phyloP scores from a whole-genome alignment of 2,888 invertebrate genomes.

The Acronicta aceris region DNA sequence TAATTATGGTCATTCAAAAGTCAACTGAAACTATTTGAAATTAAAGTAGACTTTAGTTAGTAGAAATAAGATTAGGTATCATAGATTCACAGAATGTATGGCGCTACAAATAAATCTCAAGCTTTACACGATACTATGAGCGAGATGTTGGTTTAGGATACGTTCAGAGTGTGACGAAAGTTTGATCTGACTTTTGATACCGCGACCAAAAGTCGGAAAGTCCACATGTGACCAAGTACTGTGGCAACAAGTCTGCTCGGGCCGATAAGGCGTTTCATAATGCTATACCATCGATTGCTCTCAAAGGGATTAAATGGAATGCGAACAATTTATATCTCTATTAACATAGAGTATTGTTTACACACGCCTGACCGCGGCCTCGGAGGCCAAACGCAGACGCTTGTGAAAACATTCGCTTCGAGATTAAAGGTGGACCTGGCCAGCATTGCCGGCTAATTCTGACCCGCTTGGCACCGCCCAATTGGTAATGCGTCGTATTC shows the following conservation, averaged over 20 bases:
- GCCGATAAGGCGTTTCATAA: constrained; percentile 78
- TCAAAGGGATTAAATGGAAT: constrained; percentile 86
- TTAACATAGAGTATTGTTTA: constrained; percentile 87
- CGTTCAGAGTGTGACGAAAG: constrained; percentile 50
- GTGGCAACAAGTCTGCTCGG: constrained; percentile 65
- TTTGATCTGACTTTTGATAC: constrained; percentile 65
- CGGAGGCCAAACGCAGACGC: constrained; percentile 78
- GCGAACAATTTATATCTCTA: constrained; percentile 87
- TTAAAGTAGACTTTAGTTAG: too few species aligned
- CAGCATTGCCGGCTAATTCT: constrained; percentile 64
- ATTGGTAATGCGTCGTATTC: constrained; percentile 40
- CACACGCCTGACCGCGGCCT: constrained; percentile 79
- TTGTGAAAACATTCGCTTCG: constrained; percentile 84
- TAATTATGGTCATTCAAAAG: too few species aligned
- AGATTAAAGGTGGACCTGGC: constrained; percentile 85
- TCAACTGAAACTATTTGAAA: too few species aligned
- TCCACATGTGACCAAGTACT: constrained; percentile 58
- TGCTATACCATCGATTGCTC: constrained; percentile 75
- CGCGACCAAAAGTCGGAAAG: constrained; percentile 45
- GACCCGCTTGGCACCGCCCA: constrained; percentile 61
- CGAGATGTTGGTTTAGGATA: constrained; percentile 72
- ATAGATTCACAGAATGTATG: constrained; percentile 16
- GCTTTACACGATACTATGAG: constrained; percentile 39
- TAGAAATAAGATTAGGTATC: too few species aligned
- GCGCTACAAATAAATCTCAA: constrained; percentile 46